Conservation (phyloP, 2,797 vertebrate genomes). For the Pseudomugil tenellus region DNA sequence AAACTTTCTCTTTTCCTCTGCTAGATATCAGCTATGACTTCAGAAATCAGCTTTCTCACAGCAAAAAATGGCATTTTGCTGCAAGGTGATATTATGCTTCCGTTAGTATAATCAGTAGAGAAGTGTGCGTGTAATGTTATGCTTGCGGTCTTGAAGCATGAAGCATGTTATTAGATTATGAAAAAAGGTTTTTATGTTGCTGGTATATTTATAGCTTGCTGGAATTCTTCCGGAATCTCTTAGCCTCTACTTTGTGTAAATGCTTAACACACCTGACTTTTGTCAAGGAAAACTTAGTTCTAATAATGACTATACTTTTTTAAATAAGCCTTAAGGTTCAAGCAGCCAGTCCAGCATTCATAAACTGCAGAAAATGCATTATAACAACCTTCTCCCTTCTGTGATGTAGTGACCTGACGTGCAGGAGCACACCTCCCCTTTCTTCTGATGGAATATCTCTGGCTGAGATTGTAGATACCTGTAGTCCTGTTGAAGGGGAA, state of each 20-base stretch:
- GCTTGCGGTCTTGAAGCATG: neutral
- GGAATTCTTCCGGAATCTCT: neutral
- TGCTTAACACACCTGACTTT: neutral
- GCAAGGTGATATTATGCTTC: constrained; percentile 73
- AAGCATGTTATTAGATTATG: neutral
- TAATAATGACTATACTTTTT: neutral
- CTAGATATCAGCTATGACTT: constrained; percentile 72
- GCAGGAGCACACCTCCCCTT: neutral
- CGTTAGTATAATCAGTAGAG: constrained; percentile 26
- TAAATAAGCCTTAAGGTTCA: constrained; percentile 63
- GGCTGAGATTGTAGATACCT: constrained; percentile 62
- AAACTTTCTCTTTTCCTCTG: constrained; percentile 48
- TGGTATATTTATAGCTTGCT: constrained; percentile 7
- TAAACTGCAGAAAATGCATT: constrained; percentile 16
- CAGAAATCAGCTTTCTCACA: constrained; percentile 61
- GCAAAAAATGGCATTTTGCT: constrained; percentile 64
- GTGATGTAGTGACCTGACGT: constrained; percentile 27
- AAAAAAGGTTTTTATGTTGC: no score
- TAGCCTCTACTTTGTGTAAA: neutral
- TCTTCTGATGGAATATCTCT: constrained; percentile 63
- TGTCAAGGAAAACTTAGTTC: neutral
- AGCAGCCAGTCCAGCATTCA: constrained; percentile 53
- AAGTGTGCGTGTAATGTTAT: constrained; percentile 30
- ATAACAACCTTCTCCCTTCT: neutral
- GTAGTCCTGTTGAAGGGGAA: constrained; percentile 63